A percentile compares a stretch with the other conserved stretches of the same genome.
phyloP scores from a whole-genome alignment of 1,140 invertebrate species.

The Mactra quadrangularis region DNA sequence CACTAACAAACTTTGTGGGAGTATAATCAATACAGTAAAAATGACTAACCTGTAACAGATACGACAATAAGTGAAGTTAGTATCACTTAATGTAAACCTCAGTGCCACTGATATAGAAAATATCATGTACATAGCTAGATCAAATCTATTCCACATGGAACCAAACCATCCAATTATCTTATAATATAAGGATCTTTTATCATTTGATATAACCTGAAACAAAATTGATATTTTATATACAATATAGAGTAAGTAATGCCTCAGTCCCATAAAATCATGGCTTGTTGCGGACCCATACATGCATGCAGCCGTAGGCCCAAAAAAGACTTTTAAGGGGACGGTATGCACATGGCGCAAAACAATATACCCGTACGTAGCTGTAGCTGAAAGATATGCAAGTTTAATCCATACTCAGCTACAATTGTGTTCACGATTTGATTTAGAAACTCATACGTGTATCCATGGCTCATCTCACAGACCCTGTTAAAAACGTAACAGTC shows the following conservation, averaged over 20 bases:
- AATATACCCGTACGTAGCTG: no score
- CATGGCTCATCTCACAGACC: no score
- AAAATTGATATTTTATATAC: not conserved
- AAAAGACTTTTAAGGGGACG: not conserved
- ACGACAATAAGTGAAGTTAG: conserved; percentile 70
- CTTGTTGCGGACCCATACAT: no score
- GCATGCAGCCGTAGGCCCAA: not conserved
- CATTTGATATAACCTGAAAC: conserved; percentile 71
- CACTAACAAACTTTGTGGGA: no score
- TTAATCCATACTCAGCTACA: no score
- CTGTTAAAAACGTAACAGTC: no score
- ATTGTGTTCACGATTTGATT: no score
- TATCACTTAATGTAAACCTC: conserved; percentile 66
- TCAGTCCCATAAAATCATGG: no score
- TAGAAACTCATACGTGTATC: no score
- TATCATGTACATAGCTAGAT: conserved; percentile 76
- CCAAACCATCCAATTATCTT: conserved; percentile 77
- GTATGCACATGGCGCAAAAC: no score
- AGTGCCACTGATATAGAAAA: conserved; percentile 78
- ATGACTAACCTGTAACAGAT: conserved; percentile 70
- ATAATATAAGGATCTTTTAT: conserved; percentile 72
- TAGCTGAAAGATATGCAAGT: no score
- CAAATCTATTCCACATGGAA: conserved; percentile 81
- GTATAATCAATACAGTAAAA: no score
- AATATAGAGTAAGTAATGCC: not conserved